A percentile compares a stretch with the other conserved stretches of the same genome.
phyloP scores from a whole-genome alignment of 92 coral and sea anemone genomes.

The Metridium senile region DNA sequence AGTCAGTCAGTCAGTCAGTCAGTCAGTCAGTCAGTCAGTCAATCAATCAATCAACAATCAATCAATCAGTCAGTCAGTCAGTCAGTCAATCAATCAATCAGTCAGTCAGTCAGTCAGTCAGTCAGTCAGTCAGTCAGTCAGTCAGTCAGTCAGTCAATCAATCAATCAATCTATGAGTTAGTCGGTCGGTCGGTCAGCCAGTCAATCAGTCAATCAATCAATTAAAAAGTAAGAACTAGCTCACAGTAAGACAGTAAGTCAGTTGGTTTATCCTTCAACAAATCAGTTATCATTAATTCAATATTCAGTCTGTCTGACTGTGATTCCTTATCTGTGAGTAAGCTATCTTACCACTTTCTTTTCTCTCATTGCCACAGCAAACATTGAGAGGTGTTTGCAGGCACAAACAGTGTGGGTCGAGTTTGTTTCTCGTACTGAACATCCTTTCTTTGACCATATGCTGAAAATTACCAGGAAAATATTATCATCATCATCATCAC shows the following conservation, averaged over 20 bases:
- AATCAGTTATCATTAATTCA: not conserved
- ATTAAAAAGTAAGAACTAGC: not conserved
- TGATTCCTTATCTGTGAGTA: not conserved
- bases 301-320: not conserved
- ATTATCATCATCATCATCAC: no score
- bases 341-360: conserved; percentile 39
- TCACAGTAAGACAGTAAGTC: not conserved
- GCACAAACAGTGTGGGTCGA: conserved; percentile 61
- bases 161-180: not conserved
- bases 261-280: not conserved
- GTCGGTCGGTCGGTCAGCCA: not conserved
- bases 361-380: conserved; percentile 69
- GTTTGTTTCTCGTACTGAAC: conserved; percentile 53
- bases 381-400: conserved; percentile 57
- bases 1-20: not conserved
- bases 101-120: not conserved
- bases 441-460: conserved; percentile 65
- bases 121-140: not conserved
- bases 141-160: not conserved
- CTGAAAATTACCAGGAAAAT: conserved; percentile 16
- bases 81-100: not conserved
- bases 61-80: conserved; percentile 18
- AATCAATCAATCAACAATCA: conserved; percentile 3
- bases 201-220: conserved; percentile 23
- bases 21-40: not conserved